Base-by-base conservation (phyloP, 1,140 invertebrate species). In the Lepidotrigona ventralis region DNA sequence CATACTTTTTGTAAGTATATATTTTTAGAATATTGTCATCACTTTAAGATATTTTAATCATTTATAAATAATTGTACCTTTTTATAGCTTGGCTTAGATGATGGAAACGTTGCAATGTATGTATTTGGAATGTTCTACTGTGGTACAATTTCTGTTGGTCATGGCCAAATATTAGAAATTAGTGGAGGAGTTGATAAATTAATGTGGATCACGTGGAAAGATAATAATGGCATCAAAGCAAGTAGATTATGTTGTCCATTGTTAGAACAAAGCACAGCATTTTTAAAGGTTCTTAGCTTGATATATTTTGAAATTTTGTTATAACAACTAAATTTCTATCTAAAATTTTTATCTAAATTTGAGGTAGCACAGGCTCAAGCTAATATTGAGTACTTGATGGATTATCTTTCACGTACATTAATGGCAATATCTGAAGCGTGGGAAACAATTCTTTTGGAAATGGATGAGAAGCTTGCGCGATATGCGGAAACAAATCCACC, bases 381-480 rank as follows among this genome's bases (percentile, higher is more conserved):
- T 53, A 92, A 93, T 46, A 88, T 94, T 19, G 92, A 94, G 83
- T 94, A 91, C 84, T 87, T 94, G 23, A 94, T 93, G 90, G 96
- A 96, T 89, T 97, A 98, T 91, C 94, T 98, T 51, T 96, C 96
- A 58, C 96, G 96, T 87, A 97, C 97, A 5, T 96, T 98, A 91
- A 95, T 96, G 86, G 97, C 97, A n/a, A 97, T 99, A 89, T 97
- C 96, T 69, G 98, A 99, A 94, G 97, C 98, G 0, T 99, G 98
- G 98, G 98, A 99, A 94, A 98, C 98, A 83, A 98, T 99, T 89
- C 94, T 99, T 23, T 91, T 98, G 39, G 98, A 99, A 95, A 98
- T 99, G 96, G 98, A 99, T 93, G 96, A 97, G 69, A 99, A 99
- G 94, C 95, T 99, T 81, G 96, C 97, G 15, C 96, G 97, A 84